These are phyloP conservation scores for Zeus faber DNA, from an alignment of 2,113 vertebrate genomes.

Conservation along the genomic window DNA sequence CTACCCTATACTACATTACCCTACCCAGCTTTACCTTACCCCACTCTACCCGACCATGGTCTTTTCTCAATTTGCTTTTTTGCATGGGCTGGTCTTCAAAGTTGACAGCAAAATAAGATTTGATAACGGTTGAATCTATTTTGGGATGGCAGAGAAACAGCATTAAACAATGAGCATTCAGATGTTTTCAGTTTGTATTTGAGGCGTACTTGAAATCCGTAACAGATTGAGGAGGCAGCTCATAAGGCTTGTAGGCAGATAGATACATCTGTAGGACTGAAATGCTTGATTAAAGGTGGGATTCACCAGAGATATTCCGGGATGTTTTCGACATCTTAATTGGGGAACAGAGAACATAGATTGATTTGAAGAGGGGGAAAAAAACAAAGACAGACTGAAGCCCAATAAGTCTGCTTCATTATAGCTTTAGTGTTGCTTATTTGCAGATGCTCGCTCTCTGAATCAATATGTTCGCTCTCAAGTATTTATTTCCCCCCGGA, in stretches of 20 bases:
- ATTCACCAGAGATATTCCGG: slow-evolving; percentile 21
- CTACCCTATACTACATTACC: too few relatives aligned
- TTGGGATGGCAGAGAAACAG: too few relatives aligned
- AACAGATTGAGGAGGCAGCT: neutral
- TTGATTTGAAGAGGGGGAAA: slow-evolving; percentile 5
- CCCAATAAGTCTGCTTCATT: slow-evolving; percentile 69
- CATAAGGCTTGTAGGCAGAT: slow-evolving; percentile 11
- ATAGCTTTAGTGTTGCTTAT: slow-evolving; percentile 67
- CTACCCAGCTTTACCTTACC: too few relatives aligned
- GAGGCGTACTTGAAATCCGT: slow-evolving; percentile 23
- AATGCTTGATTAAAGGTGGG: neutral
- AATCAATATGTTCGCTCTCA: slow-evolving; percentile 73
- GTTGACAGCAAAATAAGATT: too few relatives aligned
- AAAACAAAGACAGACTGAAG: slow-evolving; percentile 24
- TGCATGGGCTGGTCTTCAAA: too few relatives aligned
- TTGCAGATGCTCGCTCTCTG: slow-evolving; percentile 60
- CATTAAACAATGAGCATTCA: too few relatives aligned
- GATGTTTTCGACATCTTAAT: slow-evolving; percentile 56
- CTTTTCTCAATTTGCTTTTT: too few relatives aligned
- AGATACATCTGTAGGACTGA: neutral
- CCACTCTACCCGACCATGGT: too few relatives aligned
- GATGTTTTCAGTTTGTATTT: slow-evolving; percentile 5
- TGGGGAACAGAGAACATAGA: slow-evolving; percentile 40
- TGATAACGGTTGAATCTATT: too few relatives aligned
- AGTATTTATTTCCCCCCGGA: slow-evolving; percentile 75